phyloP scores from a whole-genome alignment of 2,888 invertebrate species.

The Salticus scenicus region DNA sequence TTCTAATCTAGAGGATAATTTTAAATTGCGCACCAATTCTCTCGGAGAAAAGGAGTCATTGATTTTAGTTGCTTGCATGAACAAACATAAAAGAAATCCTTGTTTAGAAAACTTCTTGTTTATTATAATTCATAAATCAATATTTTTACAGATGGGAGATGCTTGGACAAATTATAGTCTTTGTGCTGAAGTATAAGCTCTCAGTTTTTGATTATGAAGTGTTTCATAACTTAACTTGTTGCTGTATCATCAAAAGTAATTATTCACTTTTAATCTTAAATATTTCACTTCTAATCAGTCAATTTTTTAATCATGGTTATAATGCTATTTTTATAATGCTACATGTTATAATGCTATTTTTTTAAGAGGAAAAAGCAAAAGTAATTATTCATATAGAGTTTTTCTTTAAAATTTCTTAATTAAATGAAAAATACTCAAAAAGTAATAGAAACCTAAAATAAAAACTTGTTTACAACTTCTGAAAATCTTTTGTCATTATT shows the following conservation, averaged over 20 bases:
- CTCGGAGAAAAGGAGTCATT: slow-evolving; percentile 23
- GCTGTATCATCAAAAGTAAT: not conserved
- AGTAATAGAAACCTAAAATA: no score
- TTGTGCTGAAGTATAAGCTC: slow-evolving; percentile 37
- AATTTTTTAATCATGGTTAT: no score
- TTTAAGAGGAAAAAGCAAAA: no score
- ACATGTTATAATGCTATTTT: no score
- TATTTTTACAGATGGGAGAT: slow-evolving; percentile 30
- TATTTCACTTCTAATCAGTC: no score
- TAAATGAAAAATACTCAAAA: no score
- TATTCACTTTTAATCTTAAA: no score
- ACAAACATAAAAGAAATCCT: slow-evolving; percentile 44
- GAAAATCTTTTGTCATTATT: no score
- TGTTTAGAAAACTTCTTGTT: slow-evolving; percentile 25
- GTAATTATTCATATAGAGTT: no score
- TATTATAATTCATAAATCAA: slow-evolving; percentile 40
- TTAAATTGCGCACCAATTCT: slow-evolving; percentile 33
- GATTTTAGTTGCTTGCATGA: slow-evolving; percentile 40
- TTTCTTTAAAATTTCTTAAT: no score
- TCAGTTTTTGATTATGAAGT: slow-evolving; percentile 26
- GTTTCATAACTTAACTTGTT: slow-evolving; percentile 36
- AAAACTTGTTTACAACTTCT: no score
- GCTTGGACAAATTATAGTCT: slow-evolving; percentile 33
- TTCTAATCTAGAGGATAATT: slow-evolving; percentile 51
- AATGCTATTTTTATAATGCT: no score